Conservation (phyloP, 2,113 vertebrate genomes). For the Chunga burmeisteri region DNA sequence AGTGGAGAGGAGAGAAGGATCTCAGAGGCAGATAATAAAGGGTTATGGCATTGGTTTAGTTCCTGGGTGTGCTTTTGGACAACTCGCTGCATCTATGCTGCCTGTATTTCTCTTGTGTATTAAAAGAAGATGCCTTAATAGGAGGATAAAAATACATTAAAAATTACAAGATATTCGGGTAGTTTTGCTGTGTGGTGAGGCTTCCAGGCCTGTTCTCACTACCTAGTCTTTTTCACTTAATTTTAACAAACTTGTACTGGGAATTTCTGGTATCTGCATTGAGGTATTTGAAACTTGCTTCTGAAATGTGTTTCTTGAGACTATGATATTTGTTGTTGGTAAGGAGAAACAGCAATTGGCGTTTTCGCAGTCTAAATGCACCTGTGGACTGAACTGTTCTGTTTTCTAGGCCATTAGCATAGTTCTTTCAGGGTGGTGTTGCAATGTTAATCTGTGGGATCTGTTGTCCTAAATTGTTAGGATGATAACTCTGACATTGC, state of each 20-base stretch:
- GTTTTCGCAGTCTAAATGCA: neutral
- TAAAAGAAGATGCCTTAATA: neutral
- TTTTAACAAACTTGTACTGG: neutral
- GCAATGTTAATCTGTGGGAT: neutral
- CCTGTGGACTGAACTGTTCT: neutral
- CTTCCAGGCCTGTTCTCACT: neutral
- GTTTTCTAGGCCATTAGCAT: neutral
- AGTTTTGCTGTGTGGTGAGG: neutral
- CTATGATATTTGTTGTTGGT: neutral
- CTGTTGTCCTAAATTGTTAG: neutral
- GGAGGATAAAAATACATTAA: neutral
- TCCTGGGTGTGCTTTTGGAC: no score
- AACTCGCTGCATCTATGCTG: fast-evolving
- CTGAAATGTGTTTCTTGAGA: neutral
- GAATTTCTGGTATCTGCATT: neutral
- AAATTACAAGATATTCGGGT: neutral
- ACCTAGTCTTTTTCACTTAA: neutral
- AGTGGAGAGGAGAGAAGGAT: neutral
- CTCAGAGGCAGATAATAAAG: neutral
- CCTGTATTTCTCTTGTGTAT: neutral
- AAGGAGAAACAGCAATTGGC: neutral
- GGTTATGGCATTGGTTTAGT: neutral
- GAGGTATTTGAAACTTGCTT: neutral
- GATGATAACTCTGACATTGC: neutral
- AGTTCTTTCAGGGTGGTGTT: neutral